A percentile compares a stretch with the other conserved stretches of the same genome.
These are phyloP conservation scores for Morone saxatilis DNA, from an alignment of 2,113 vertebrate genomes.

Conservation along the genomic window DNA sequence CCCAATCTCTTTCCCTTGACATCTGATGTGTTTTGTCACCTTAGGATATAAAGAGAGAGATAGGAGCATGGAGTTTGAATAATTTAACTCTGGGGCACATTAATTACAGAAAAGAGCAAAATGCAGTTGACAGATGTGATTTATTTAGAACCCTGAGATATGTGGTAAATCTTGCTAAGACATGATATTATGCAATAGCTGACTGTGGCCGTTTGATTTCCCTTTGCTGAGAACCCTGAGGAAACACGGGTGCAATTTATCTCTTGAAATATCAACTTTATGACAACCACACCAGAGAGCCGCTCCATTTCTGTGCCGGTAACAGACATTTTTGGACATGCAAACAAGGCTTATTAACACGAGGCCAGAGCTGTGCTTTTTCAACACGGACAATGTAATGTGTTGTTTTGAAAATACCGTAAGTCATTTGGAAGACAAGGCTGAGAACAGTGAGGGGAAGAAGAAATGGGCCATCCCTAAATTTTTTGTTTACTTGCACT, in stretches of 20 bases:
- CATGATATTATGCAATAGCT: conserved; percentile 72
- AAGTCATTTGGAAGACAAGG: conserved; percentile 46
- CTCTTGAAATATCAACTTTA: conserved; percentile 74
- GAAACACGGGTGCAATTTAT: conserved; percentile 77
- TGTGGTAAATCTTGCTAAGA: conserved; percentile 67
- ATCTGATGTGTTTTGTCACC: conserved; percentile 50
- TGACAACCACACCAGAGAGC: conserved; percentile 70
- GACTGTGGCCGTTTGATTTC: conserved; percentile 73
- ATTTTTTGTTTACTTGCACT: conserved; percentile 71
- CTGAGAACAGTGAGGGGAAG: conserved; percentile 13
- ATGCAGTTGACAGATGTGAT: conserved; percentile 66
- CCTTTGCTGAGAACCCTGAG: conserved; percentile 64
- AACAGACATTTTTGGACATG: conserved; percentile 49
- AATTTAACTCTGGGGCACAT: conserved; percentile 47
- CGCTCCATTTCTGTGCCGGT: conserved; percentile 61
- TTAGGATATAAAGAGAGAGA: conserved; percentile 26
- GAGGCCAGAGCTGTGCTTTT: conserved; percentile 17
- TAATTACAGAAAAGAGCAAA: conserved; percentile 65
- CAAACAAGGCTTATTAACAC: conserved; percentile 49
- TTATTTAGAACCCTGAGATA: conserved; percentile 67
- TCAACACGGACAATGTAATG: not conserved
- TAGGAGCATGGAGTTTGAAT: conserved; percentile 15
- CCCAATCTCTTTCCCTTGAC: conserved; percentile 24
- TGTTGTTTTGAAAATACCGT: conserved; percentile 45
- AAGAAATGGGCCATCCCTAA: conserved; percentile 61